Conservation (phyloP, 2,113 vertebrate genomes). For the Axis porcinus region DNA sequence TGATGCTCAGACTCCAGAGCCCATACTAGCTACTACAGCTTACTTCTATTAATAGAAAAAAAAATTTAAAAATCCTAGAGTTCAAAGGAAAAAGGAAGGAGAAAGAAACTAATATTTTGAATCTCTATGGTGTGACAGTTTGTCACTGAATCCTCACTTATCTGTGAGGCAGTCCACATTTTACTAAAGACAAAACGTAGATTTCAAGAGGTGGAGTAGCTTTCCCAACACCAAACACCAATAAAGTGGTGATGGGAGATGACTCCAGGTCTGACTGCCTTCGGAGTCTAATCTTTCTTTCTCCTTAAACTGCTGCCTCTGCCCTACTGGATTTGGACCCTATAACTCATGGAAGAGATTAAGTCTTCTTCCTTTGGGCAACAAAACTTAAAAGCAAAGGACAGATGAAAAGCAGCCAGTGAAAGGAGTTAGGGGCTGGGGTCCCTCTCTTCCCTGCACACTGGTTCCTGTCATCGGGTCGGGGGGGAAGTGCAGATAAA, state of each 20-base stretch:
- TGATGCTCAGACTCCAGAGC: background rate
- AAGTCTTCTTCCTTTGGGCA: background rate
- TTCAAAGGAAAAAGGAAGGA: background rate
- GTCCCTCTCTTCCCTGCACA: background rate
- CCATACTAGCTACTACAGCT: background rate
- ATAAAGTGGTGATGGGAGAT: background rate
- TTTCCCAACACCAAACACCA: background rate
- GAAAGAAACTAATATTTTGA: background rate
- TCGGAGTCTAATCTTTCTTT: background rate
- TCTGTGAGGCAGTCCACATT: background rate
- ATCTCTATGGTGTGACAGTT: background rate
- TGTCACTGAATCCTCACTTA: background rate
- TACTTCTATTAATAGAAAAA: background rate
- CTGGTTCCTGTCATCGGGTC: background rate
- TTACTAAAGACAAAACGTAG: background rate
- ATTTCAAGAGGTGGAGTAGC: background rate
- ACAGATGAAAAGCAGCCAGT: background rate
- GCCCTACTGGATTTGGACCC: background rate
- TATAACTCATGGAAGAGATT: background rate
- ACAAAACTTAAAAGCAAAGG: slow-evolving; percentile 12
- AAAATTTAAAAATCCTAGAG: background rate
- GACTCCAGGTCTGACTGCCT: background rate
- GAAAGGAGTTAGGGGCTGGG: background rate
- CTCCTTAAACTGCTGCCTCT: background rate
- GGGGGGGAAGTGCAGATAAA: rapidly evolving